Evolutionary conservation across 2,888 invertebrate genomes (phyloP).

Genomic region (Pristionchus entomophagus): DNA sequence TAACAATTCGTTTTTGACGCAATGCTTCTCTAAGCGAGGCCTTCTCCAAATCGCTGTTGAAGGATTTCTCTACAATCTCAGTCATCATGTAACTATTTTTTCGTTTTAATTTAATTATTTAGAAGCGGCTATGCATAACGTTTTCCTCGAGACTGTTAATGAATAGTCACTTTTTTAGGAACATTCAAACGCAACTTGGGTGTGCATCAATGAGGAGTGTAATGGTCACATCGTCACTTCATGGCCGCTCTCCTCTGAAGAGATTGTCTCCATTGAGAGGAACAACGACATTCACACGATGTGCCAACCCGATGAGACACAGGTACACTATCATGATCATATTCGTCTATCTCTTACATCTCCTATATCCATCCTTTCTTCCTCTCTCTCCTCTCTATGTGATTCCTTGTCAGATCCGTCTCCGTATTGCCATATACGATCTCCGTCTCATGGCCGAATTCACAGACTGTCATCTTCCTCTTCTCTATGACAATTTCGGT

Average conservation of each 20-base stretch:
- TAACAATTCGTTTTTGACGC: no score
- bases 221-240: background rate
- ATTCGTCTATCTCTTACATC: background rate
- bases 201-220: constrained; percentile 27
- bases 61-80: constrained; percentile 58
- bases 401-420: constrained; percentile 49
- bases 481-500: constrained; percentile 52
- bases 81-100: background rate
- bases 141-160: no score
- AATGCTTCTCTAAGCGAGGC: constrained; percentile 61
- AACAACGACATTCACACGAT: background rate
- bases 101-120: no score
- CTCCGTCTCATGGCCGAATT: constrained; percentile 62
- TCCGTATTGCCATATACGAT: constrained; percentile 61
- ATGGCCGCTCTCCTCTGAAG: background rate
- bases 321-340: background rate
- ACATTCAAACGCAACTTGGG: background rate
- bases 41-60: constrained; percentile 54
- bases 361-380: background rate
- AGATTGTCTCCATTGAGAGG: background rate
- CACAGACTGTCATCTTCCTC: constrained; percentile 54
- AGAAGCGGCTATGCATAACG: no score
- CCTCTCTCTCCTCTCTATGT: background rate
- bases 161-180: no score
- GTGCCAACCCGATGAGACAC: background rate